phyloP scores from a whole-genome alignment of 2,113 vertebrate species.

The Ovis aries region DNA sequence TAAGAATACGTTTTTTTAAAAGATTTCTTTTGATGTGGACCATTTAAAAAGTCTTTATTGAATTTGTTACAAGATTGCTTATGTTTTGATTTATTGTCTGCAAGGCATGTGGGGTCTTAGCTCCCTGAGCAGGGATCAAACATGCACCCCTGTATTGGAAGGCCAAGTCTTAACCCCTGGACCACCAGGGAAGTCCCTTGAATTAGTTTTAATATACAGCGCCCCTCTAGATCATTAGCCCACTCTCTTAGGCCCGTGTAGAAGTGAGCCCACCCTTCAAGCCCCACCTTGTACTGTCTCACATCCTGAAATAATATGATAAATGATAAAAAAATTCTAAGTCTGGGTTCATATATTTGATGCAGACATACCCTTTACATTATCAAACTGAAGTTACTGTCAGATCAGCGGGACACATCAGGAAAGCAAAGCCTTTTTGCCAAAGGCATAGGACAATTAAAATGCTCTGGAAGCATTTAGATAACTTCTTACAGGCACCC shows the following conservation, averaged over 20 bases:
- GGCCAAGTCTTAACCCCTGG: neutral
- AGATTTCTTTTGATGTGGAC: neutral
- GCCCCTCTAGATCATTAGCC: neutral
- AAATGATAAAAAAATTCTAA: neutral
- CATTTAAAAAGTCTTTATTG: neutral
- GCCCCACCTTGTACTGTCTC: neutral
- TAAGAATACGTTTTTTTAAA: neutral
- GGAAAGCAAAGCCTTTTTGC: neutral
- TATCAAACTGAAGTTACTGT: neutral
- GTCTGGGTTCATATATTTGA: neutral
- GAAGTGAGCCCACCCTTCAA: neutral
- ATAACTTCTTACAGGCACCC: neutral
- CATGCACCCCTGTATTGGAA: neutral
- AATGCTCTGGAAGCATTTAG: neutral
- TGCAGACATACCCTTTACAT: neutral
- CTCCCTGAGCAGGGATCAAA: neutral
- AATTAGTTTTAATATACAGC: neutral
- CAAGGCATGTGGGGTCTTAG: neutral
- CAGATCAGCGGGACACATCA: neutral
- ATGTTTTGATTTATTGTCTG: neutral
- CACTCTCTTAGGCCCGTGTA: neutral
- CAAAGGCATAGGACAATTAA: neutral
- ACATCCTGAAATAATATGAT: neutral
- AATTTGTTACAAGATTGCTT: neutral
- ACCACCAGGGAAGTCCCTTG: neutral